Evolutionary conservation across 2,888 invertebrate genomes (phyloP), one percentile per base, ranked within the genome.

Genomic region (Microplitis deprimator): DNA sequence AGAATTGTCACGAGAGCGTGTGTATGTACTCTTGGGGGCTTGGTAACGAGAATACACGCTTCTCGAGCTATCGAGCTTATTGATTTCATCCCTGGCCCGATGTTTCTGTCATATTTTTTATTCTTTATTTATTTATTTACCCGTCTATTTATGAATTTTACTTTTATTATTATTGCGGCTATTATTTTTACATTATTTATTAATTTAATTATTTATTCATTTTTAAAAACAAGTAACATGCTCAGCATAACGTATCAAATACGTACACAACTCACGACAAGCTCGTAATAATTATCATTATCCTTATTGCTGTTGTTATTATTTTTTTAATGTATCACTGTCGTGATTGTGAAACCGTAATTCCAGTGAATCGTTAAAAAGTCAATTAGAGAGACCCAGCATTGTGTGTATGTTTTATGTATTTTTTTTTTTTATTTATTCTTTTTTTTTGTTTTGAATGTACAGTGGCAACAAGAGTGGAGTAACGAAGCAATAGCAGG

Each of bases 381-480:
- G 68, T 40, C 68, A 76, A 78, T 73, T 73, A 65, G 70, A 62
- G 50, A 76, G 76, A 68, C 62, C 16, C 29, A 29, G 13, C 20
- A 29, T 65, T 68, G 61, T 69, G 71, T 61, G 20, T 59, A 50
- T 50, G 50, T 50, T 50, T 50, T 50, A 50, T 50, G 29, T 50
- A 50, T 50, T 8, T 50, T 13, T 8, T 13, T 8, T 50, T 50
- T 41, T 64, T 65, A 29, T 29, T 50, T 50, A 50, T 50, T 8
- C 13, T 13, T 8, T 50, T 50, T 50, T 50, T 41, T 65, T 73
- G 68, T 75, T 72, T 79, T 64, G 69, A 78, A 59, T 73, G 72
- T 64, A 78, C 77, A 68, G 79, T 77, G 79, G 81, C 70, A 81
- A 78, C 75, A 75, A 73, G 76, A 75, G 75, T 69, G 50, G 50